Base-by-base conservation (phyloP, 1,140 invertebrate genomes). In the Hypothenemus hampei region DNA sequence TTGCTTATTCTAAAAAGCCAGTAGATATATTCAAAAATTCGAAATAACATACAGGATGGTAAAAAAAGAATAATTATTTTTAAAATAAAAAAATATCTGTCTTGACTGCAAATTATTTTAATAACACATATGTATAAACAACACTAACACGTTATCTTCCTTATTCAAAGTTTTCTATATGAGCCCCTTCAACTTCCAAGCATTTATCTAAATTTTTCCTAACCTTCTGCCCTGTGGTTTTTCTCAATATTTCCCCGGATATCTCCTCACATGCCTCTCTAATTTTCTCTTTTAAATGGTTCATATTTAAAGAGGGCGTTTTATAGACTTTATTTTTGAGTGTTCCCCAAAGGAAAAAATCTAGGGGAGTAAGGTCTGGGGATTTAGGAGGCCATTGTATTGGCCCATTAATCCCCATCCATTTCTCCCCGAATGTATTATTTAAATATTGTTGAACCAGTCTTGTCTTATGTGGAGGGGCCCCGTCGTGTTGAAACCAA, bases 401-500 rank as follows among this genome's bases (percentile, higher is more conserved):
- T 16, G 47, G 47, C 39, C 47, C 35, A 50, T 39, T 23, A 37
- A 21, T 37, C 11, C 35, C 47, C 10, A 50, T 39, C 47, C 47
- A 50, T 20, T 20, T 33, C 15, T 47, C 26, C 18, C 4, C 7
- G 21, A 47, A 47, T n/a, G n/a, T 18, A 7, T 33, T 33, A 18
- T 47, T 35, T 16, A 47, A 33, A 35, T 33, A 33, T 47, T 47
- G 6, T 21, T 20, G 11, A 7, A 39, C 36, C 37, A 37, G 5
- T 23, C 22, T 22, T 19, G 47, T 10, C 20, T 39, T 50, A 11
- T 50, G 47, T 11, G 33, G 47, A 15, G 33, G 47, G 23, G 47
- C 35, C 15, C 47, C 47, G 11, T 50, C 33, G 8, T 50, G 33
- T 21, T 50, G 33, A 24, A 36, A 50, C 16, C 33, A 50, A 11